A percentile compares a stretch with the other conserved stretches of the same genome.
Conservation (phyloP, 2,797 vertebrate genomes). For the Diceros bicornis region DNA sequence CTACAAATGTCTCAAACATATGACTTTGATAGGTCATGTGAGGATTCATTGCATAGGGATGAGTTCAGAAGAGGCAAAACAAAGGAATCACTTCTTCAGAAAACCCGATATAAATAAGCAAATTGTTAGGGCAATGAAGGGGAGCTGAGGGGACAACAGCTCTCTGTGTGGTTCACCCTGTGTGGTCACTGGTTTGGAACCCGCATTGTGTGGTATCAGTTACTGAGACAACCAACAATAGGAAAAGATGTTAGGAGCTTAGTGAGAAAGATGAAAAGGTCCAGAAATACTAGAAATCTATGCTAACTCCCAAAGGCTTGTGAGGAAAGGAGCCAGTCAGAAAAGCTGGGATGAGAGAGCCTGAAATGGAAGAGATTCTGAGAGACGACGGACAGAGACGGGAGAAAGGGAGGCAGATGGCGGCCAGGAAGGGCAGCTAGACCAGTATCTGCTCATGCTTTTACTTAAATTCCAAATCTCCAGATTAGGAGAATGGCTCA, state of each 20-base stretch:
- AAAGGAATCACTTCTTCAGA: conserved; percentile 51
- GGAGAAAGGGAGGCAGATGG: not conserved
- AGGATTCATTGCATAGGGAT: not conserved
- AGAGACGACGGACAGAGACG: not conserved
- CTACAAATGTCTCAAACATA: conserved; percentile 23
- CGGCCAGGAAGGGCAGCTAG: not conserved
- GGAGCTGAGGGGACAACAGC: not conserved
- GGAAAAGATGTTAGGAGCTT: conserved; percentile 30
- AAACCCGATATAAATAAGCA: conserved; percentile 31
- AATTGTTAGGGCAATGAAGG: conserved; percentile 14
- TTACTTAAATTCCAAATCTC: conserved; percentile 45
- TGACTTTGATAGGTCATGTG: conserved; percentile 33
- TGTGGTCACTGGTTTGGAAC: not conserved
- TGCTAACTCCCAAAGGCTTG: not conserved
- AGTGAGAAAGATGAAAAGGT: conserved; percentile 26
- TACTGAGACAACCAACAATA: not conserved
- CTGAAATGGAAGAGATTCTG: not conserved
- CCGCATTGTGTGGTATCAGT: not conserved
- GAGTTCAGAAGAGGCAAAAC: conserved; percentile 40
- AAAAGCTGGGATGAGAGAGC: not conserved
- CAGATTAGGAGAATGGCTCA: conserved; percentile 4
- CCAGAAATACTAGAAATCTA: not conserved
- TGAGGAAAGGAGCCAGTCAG: not conserved
- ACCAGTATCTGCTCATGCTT: not conserved
- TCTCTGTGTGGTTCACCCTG: not conserved